These are phyloP conservation scores for Rhadinocentrus ornatus DNA, from an alignment of 2,797 vertebrate species.

Conservation along the genomic window DNA sequence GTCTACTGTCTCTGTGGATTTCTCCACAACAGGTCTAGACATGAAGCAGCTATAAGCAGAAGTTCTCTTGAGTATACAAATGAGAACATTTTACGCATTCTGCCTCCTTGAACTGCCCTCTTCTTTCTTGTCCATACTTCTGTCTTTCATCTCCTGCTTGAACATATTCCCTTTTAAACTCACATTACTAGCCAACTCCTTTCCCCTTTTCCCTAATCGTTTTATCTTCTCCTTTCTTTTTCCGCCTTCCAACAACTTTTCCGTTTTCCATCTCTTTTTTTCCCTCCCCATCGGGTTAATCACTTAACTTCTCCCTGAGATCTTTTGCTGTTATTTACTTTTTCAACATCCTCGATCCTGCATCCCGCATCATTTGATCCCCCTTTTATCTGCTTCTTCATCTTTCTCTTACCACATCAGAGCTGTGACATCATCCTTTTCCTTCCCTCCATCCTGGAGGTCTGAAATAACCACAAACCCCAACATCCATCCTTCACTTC, in stretches of 20 bases:
- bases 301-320: neutral
- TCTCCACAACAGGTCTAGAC: slow-evolving; percentile 9
- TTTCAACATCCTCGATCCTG: neutral
- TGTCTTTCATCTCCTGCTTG: neutral
- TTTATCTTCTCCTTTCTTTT: neutral
- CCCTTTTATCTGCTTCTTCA: neutral
- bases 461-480: slow-evolving; percentile 2
- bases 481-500: neutral
- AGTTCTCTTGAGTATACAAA: too few species aligned
- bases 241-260: neutral
- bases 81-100: neutral
- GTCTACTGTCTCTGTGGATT: neutral
- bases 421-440: neutral
- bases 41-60: slow-evolving; percentile 4
- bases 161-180: neutral
- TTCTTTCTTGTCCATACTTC: neutral
- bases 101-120: neutral
- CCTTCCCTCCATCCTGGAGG: neutral
- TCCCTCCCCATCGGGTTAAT: neutral
- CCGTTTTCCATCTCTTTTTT: neutral
- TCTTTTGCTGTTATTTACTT: neutral
- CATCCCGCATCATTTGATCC: neutral
- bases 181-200: neutral
- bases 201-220: neutral
- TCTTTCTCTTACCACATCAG: neutral